Base-by-base conservation (phyloP, 92 coral and sea anemone species). In the Parazoanthus atlanticus region DNA sequence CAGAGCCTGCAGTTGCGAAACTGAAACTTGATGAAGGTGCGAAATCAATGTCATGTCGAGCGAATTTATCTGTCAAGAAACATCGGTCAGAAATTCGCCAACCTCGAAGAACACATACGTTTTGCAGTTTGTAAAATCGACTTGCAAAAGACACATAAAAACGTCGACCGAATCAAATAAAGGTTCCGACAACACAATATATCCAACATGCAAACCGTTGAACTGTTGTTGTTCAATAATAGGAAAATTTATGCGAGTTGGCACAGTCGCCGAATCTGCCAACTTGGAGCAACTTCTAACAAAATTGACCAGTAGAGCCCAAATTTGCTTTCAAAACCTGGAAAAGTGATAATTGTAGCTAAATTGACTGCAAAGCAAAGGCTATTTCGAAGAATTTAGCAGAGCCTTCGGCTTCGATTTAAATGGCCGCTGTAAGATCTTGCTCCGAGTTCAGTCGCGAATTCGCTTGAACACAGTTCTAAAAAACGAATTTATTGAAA, bases 61-160 rank as follows among this genome's bases (percentile, higher is more conserved):
- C 78, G 74, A 84, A 47, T 26, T 84, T 38, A 69, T 65, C 78
- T 80, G 84, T 80, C 84, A 54, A 30, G 84, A 80, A 79, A 56
- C 21, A 82, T 40, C 87, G 21, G 54, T 67, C 46, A 34, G 19
- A 33, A 74, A 3, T 72, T 3, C 40, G 38, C 32, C 6, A 73
- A 74, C 43, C 26, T 61, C 28, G 69, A 12, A 80, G 21, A 25
- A 69, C 87, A 46, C 65, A 40, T 40, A 40, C 41, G 34, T n/a
- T 25, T 70, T 69, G 34, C 71, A 30, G 43, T 12, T 26, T 46
- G 61, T 23, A 40, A n/a, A 82, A 38, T 25, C 46, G 6, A 23
- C 7, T 82, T 64, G 4, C 61, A n/a, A 17, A 32, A 19, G 8
- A 81, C 10, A 70, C 17, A 41, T 43, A 15, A 13, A 38, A 30